Conservation (phyloP, 2,113 vertebrate species). For the Scartelaos histophorus region DNA sequence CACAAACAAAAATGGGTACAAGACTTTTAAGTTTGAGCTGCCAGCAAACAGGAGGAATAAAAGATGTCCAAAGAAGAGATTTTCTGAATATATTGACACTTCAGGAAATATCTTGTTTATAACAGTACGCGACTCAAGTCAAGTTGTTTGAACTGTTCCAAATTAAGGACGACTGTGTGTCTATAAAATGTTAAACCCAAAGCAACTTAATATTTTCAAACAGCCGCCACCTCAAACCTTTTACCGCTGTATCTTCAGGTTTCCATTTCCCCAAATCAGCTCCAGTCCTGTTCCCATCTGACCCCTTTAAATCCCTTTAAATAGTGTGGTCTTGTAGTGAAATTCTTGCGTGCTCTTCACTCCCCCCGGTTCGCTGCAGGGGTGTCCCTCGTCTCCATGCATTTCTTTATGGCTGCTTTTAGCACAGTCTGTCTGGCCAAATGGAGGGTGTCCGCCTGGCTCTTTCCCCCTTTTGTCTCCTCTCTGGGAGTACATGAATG, state of each 20-base stretch:
- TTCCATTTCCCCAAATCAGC: not conserved
- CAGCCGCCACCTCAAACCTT: not conserved
- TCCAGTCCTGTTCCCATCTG: not conserved
- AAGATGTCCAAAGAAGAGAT: too few relatives aligned
- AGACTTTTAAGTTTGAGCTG: too few relatives aligned
- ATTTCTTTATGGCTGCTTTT: conserved; percentile 69
- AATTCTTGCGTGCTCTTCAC: not conserved
- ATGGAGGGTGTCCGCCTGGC: conserved; percentile 62
- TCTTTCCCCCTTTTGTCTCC: conserved; percentile 74
- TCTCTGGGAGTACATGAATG: conserved; percentile 68
- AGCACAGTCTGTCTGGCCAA: conserved; percentile 71
- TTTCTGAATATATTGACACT: too few relatives aligned
- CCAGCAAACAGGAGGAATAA: too few relatives aligned
- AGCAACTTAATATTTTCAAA: not conserved
- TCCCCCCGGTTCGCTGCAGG: conserved; percentile 34
- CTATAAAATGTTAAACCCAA: too few relatives aligned
- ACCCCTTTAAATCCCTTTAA: not conserved
- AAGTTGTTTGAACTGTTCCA: not conserved
- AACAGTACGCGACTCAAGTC: too few relatives aligned
- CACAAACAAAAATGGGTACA: too few relatives aligned
- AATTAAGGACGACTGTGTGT: too few relatives aligned
- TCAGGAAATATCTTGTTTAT: too few relatives aligned
- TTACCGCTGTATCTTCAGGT: not conserved
- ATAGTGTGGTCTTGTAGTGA: not conserved
- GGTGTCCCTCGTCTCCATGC: conserved; percentile 43